phyloP scores from a whole-genome alignment of 2,797 vertebrate genomes.

The Cynodonichthys magdalenae region DNA sequence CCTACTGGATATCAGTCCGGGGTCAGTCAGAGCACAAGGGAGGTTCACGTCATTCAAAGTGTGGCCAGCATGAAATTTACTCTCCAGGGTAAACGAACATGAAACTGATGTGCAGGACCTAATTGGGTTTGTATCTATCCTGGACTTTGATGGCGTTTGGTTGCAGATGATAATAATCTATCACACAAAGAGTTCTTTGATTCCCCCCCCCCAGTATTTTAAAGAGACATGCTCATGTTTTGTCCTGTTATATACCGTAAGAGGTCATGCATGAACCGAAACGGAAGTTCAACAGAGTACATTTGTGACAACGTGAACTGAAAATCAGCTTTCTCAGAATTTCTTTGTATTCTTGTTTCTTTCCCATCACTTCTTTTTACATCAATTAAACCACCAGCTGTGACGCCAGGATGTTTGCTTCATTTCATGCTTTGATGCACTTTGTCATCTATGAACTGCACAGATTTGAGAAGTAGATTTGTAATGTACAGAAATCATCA shows the following conservation, averaged over 20 bases:
- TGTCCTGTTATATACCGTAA: not conserved
- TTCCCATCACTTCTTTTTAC: conserved; percentile 20
- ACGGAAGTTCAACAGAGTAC: no score
- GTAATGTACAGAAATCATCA: conserved; percentile 21
- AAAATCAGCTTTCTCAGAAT: no score
- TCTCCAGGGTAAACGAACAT: conserved; percentile 64
- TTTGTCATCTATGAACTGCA: conserved; percentile 30
- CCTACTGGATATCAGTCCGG: conserved; percentile 37
- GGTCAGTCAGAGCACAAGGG: conserved; percentile 43
- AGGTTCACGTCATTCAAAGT: conserved; percentile 35
- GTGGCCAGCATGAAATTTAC: conserved; percentile 45
- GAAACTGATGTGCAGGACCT: conserved; percentile 34
- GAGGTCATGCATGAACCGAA: no score
- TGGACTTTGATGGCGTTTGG: conserved; percentile 6
- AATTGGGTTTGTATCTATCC: conserved; percentile 25
- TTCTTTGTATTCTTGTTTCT: not conserved
- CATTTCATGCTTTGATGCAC: conserved; percentile 30
- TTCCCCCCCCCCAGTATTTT: conserved; percentile 5
- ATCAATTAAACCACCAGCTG: conserved; percentile 28
- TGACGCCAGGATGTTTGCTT: conserved; percentile 40
- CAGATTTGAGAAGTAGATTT: conserved; percentile 29
- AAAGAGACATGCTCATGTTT: not conserved
- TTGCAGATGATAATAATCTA: conserved; percentile 5
- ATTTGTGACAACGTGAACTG: no score
- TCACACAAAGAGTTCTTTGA: not conserved